phyloP scores from a whole-genome alignment of 2,113 vertebrate species.

The Cochlearius cochlearius region DNA sequence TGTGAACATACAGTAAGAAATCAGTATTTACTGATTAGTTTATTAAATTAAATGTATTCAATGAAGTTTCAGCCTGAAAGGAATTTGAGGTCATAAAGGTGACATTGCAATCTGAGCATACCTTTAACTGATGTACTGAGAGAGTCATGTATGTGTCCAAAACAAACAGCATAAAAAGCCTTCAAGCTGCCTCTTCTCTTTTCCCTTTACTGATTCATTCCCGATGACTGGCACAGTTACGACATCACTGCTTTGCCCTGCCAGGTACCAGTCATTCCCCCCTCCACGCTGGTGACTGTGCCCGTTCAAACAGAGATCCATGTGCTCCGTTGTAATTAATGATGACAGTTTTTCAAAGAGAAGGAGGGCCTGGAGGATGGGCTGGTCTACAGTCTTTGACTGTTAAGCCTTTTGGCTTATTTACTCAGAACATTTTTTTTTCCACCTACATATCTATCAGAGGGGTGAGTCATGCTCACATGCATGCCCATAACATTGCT shows the following conservation, averaged over 20 bases:
- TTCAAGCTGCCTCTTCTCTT: neutral
- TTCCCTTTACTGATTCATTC: neutral
- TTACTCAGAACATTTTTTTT: neutral
- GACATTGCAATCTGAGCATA: neutral
- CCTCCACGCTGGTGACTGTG: fast-evolving
- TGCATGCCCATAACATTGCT: neutral
- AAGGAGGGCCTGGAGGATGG: neutral
- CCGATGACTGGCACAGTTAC: neutral
- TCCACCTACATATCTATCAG: neutral
- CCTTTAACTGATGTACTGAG: neutral
- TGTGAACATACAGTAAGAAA: neutral
- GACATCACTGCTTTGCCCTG: neutral
- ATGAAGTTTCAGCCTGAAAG: neutral
- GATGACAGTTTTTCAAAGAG: neutral
- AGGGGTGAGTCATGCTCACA: neutral
- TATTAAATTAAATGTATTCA: neutral
- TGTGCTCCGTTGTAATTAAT: neutral
- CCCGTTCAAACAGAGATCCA: neutral
- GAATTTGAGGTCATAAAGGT: neutral
- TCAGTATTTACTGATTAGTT: neutral
- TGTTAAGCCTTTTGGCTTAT: neutral
- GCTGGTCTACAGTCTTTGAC: neutral
- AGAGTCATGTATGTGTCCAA: neutral
- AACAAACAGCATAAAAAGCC: neutral
- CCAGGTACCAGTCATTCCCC: neutral